Conservation (phyloP, 2,113 vertebrate genomes). For the Bombycilla garrulus region DNA sequence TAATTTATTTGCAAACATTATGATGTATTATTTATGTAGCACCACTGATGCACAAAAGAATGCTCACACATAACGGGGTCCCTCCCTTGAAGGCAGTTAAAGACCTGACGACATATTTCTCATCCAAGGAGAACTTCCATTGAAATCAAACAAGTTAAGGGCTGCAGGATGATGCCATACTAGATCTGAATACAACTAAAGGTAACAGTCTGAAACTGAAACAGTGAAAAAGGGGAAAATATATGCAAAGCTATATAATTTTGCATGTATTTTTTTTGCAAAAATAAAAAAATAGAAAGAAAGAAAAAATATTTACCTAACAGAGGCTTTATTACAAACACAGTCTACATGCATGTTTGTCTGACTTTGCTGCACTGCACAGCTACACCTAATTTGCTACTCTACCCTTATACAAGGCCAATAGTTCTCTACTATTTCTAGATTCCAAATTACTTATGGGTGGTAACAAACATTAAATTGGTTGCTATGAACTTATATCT, state of each 20-base stretch:
- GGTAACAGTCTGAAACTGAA: not conserved
- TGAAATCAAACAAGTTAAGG: not conserved
- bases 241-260: not conserved
- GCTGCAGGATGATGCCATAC: not conserved
- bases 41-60: conserved; percentile 1
- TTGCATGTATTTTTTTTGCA: not conserved
- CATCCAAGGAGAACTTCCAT: not conserved
- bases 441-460: not conserved
- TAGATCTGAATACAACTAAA: not conserved
- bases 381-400: not conserved
- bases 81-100: not conserved
- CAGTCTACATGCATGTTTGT: not conserved
- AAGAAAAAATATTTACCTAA: not conserved
- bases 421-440: not conserved
- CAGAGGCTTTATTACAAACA: not conserved
- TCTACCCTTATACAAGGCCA: not conserved
- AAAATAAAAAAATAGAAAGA: not conserved
- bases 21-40: conserved; percentile 33
- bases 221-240: not conserved
- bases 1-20: conserved; percentile 44
- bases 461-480: not conserved
- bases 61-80: not conserved
- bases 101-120: not conserved
- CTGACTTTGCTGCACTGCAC: not conserved
- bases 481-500: not conserved